Conservation (phyloP, 2,797 vertebrate genomes). For the Linurgus olivaceus region DNA sequence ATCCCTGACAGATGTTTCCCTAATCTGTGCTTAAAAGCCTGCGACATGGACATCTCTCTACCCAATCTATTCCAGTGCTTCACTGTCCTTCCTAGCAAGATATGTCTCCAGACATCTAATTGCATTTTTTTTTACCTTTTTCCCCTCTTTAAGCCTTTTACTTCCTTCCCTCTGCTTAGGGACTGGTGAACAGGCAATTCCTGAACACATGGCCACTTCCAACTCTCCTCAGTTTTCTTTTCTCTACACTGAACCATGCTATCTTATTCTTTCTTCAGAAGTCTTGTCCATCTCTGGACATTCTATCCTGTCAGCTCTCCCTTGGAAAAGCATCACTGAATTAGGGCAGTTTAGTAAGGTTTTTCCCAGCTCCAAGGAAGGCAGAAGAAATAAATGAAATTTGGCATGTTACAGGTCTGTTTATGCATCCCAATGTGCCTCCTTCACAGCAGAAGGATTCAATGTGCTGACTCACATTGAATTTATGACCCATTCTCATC, state of each 20-base stretch:
- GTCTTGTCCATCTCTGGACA: neutral
- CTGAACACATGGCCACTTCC: neutral
- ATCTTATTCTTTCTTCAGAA: neutral
- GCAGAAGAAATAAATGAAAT: neutral
- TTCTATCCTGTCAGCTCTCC: neutral
- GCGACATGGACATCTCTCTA: neutral
- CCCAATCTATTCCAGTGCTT: neutral
- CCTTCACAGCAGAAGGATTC: neutral
- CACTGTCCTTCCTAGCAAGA: neutral
- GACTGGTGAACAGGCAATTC: neutral
- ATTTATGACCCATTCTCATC: neutral
- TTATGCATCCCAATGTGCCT: neutral
- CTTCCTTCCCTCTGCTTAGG: neutral
- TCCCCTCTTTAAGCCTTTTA: neutral
- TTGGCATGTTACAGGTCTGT: neutral
- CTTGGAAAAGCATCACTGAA: neutral
- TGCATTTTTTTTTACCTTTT: neutral
- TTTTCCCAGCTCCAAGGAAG: neutral
- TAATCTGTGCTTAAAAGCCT: neutral
- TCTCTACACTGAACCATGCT: neutral
- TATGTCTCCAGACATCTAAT: neutral
- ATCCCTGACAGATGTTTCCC: neutral
- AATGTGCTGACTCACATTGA: neutral
- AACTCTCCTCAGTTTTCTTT: neutral
- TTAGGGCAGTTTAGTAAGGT: neutral